These are phyloP conservation scores for Trichoplax adhaerens DNA, from an alignment of 37 sponge, comb jelly and placozoan species.

Conservation along the genomic window DNA sequence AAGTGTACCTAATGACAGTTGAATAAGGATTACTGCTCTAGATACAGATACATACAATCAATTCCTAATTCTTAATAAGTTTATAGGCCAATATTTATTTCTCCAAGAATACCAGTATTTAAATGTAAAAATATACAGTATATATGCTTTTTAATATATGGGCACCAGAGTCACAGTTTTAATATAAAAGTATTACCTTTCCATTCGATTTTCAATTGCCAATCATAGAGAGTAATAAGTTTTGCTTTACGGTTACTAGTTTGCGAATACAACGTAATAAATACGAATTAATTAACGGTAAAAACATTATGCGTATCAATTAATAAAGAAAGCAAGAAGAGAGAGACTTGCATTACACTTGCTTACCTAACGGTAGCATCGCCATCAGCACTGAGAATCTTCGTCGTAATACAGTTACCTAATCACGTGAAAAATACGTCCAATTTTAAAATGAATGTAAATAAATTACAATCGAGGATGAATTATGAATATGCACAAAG, in stretches of 20 bases:
- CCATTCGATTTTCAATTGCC: slow-evolving; percentile 79
- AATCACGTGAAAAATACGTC: no score
- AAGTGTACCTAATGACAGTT: no score
- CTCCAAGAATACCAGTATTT: no score
- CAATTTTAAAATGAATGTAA: not conserved
- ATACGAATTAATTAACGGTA: not conserved
- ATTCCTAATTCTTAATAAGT: no score
- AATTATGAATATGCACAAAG: no score
- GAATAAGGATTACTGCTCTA: no score
- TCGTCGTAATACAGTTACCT: slow-evolving; percentile 38
- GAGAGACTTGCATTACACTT: not conserved
- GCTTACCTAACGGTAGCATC: slow-evolving; percentile 86
- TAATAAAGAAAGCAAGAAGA: not conserved
- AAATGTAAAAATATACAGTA: no score
- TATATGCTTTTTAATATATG: no score
- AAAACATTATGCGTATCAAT: not conserved
- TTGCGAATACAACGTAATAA: not conserved
- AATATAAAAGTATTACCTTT: slow-evolving; percentile 19
- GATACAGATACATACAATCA: no score
- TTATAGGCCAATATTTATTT: no score
- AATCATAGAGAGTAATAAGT: slow-evolving; percentile 88
- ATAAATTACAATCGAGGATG: not conserved
- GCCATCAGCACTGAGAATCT: slow-evolving; percentile 43
- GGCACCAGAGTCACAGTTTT: no score
- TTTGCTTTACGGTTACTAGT: slow-evolving; percentile 90